phyloP scores from a whole-genome alignment of 1,140 invertebrate species.

The Diuraphis noxia region DNA sequence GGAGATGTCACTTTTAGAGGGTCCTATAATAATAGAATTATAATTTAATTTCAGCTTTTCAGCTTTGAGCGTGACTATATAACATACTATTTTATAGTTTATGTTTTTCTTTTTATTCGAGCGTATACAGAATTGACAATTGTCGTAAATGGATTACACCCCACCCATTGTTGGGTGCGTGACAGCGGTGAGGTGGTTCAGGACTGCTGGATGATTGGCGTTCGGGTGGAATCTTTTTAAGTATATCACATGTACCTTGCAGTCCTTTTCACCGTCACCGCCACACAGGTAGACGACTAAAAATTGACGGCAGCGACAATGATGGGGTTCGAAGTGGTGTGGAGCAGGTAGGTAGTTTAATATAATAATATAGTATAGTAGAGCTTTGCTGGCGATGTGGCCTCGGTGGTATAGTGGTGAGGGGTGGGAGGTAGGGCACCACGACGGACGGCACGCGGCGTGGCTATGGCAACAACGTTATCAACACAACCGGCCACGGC shows the following conservation, averaged over 20 bases:
- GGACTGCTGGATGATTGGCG: neutral
- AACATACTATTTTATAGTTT: neutral
- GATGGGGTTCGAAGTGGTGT: neutral
- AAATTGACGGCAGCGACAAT: neutral
- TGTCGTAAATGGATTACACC: neutral
- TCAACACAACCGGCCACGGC: constrained; percentile 19
- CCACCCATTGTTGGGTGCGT: neutral
- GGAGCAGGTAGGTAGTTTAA: neutral
- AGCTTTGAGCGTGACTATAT: neutral
- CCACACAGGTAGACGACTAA: neutral
- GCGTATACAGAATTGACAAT: neutral
- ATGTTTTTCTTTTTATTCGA: neutral
- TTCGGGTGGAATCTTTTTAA: neutral
- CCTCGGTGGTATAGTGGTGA: neutral
- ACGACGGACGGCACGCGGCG: neutral
- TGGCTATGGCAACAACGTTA: constrained; percentile 26
- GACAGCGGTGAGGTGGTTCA: too few species aligned
- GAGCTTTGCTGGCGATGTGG: neutral
- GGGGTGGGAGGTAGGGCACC: neutral
- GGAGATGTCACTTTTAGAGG: too few species aligned
- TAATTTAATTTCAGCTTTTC: neutral
- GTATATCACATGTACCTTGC: neutral
- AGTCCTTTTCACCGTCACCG: neutral
- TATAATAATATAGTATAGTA: neutral
- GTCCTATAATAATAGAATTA: neutral